phyloP scores from a whole-genome alignment of 2,888 invertebrate genomes.

The Trissolcus brochymenae region DNA sequence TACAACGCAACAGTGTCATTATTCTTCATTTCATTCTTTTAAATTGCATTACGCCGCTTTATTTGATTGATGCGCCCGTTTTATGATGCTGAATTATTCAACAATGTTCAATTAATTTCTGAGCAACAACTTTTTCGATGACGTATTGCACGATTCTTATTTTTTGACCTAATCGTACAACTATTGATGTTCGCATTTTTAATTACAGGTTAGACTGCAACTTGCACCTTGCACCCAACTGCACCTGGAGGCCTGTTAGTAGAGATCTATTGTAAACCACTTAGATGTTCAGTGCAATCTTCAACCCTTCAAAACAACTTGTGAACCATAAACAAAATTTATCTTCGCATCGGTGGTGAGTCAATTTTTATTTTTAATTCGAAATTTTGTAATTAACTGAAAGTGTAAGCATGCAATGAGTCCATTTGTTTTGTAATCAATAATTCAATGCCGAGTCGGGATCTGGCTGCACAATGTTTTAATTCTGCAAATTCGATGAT shows the following conservation, averaged over 20 bases:
- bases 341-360: too few species aligned
- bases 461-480: slow-evolving; percentile 19
- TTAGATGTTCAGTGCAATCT: too few species aligned
- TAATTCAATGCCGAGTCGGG: slow-evolving; percentile 31
- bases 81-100: slow-evolving; percentile 48
- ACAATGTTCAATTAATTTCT: slow-evolving; percentile 1
- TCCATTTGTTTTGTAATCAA: slow-evolving; percentile 18
- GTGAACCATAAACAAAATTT: too few species aligned
- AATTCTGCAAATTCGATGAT: slow-evolving; percentile 25
- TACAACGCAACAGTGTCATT: slow-evolving; percentile 39
- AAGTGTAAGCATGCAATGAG: too few species aligned
- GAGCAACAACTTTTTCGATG: background rate
- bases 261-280: background rate
- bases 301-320: too few species aligned
- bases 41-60: slow-evolving; percentile 33
- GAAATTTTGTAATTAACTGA: too few species aligned
- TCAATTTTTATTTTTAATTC: too few species aligned
- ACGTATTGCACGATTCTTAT: background rate
- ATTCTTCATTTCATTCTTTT: slow-evolving; percentile 37
- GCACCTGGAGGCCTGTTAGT: slow-evolving; percentile 13
- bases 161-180: background rate
- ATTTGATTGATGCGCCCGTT: slow-evolving; percentile 39
- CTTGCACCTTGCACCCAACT: slow-evolving; percentile 7
- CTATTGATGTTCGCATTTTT: slow-evolving; percentile 7
- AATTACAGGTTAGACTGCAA: slow-evolving; percentile 7